phyloP scores from a whole-genome alignment of 2,888 invertebrate species.

The Agrotis exclamationis region DNA sequence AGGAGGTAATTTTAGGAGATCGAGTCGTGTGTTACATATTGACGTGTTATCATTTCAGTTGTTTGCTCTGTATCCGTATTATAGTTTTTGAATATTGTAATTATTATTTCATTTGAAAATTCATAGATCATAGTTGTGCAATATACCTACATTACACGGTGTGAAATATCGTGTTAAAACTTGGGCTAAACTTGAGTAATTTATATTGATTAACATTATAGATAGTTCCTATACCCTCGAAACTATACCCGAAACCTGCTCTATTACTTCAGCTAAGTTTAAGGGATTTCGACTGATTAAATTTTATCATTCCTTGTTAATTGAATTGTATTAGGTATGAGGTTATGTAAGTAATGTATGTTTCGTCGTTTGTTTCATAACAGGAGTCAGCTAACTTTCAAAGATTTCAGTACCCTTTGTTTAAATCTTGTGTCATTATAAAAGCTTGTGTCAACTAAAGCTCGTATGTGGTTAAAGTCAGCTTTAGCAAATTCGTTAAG shows the following conservation, averaged over 20 bases:
- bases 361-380: no score
- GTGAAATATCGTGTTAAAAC: not conserved
- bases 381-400: no score
- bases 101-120: no score
- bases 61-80: not conserved
- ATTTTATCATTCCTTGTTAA: not conserved
- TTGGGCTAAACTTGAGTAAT: not conserved
- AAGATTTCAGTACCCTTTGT: not conserved
- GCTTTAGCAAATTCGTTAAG: no score
- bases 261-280: not conserved
- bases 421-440: not conserved
- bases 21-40: not conserved
- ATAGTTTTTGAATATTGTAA: no score
- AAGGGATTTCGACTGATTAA: not conserved
- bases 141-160: not conserved
- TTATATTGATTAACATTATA: constrained; percentile 8
- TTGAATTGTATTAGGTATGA: not conserved
- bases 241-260: not conserved
- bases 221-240: constrained; percentile 1
- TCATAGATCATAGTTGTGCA: no score
- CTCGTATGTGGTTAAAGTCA: not conserved
- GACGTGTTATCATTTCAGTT: not conserved
- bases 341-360: no score
- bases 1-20: constrained; percentile 8
- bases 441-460: not conserved